Evolutionary conservation across 2,113 vertebrate species (phyloP).

Genomic region (Scophthalmus maximus): DNA sequence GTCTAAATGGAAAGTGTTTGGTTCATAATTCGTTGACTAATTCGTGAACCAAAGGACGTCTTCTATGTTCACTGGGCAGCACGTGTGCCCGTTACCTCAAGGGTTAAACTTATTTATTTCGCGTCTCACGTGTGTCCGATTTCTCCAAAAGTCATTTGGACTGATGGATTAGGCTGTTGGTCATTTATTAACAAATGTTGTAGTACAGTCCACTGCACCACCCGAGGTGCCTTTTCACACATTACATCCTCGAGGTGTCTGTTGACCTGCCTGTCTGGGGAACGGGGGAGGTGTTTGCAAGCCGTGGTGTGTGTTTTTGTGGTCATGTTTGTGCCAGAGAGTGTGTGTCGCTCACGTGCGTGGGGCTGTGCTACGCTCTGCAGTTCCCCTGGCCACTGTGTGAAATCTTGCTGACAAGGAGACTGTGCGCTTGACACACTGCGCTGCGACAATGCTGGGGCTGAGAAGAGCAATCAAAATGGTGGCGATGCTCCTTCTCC

Average conservation of each 20-base stretch:
- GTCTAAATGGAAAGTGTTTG: too few relatives aligned
- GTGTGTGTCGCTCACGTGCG: conserved; percentile 20
- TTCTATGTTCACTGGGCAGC: neutral
- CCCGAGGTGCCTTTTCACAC: conserved; percentile 40
- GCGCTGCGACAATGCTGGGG: conserved; percentile 82
- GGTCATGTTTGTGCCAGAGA: conserved; percentile 7
- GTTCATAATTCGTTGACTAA: neutral
- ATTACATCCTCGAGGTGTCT: conserved; percentile 57
- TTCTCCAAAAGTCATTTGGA: conserved; percentile 31
- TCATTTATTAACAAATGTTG: conserved; percentile 10
- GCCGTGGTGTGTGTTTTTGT: conserved; percentile 26
- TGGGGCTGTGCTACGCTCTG: conserved; percentile 68
- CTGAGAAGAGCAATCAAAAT: conserved; percentile 85
- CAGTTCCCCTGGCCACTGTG: conserved; percentile 79
- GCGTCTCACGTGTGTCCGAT: neutral
- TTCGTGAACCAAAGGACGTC: neutral
- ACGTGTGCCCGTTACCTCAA: neutral
- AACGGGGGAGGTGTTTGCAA: conserved; percentile 43
- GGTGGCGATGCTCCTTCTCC: conserved; percentile 81
- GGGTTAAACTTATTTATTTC: neutral
- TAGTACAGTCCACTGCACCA: neutral
- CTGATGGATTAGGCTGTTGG: neutral
- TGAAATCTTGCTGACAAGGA: conserved; percentile 87
- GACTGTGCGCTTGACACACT: conserved; percentile 79
- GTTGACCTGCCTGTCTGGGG: conserved; percentile 48